Evolutionary conservation across 1,140 invertebrate species (phyloP), one percentile per base, ranked within the genome.

Genomic region (Solenopsis fugax): DNA sequence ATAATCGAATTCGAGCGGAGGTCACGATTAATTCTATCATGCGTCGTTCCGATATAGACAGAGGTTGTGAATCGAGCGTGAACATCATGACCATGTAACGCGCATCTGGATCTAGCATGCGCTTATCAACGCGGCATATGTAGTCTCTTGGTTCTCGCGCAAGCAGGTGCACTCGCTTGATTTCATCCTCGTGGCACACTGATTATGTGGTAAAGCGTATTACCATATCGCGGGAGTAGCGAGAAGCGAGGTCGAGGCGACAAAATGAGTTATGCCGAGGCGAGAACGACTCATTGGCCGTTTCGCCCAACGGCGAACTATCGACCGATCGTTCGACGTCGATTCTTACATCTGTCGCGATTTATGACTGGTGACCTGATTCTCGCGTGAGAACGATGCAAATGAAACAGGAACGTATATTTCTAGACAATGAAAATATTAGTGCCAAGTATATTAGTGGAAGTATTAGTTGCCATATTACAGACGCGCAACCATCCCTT

Each of bases 321-420:
- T 78, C 76, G 54, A 58, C 2, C 10, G 54, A n/a, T 78, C 58
- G 9, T 77, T 50, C 58, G 76, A 64, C 58, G 24, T 65, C 18
- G 41, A 64, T 64, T 78, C 76, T 78, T 78, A 78, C 45, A 65
- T 34, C 10, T 24, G 29, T 77, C 41, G 58, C 58, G 58, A 78
- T 78, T 78, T 78, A 78, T 29, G 58, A 78, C 45, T 13, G 13
- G 76, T 64, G 76, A 65, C 76, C 76, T 78, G 76, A 78, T 65
- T 78, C 24, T 21, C 7, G 5, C 18, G 60, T 18, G 54, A 52
- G 48, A n/a, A 21, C 34, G 24, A 81, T n/a, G 64, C 34, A 69
- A 65, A 71, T 48, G 64, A 81, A 56, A 29, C 16, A 50, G 1
- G 16, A 52, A 56, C 78, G 78, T 71, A 37, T n/a, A 16, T 52